phyloP scores from a whole-genome alignment of 1,140 invertebrate genomes.

The Eriosoma lanigerum region DNA sequence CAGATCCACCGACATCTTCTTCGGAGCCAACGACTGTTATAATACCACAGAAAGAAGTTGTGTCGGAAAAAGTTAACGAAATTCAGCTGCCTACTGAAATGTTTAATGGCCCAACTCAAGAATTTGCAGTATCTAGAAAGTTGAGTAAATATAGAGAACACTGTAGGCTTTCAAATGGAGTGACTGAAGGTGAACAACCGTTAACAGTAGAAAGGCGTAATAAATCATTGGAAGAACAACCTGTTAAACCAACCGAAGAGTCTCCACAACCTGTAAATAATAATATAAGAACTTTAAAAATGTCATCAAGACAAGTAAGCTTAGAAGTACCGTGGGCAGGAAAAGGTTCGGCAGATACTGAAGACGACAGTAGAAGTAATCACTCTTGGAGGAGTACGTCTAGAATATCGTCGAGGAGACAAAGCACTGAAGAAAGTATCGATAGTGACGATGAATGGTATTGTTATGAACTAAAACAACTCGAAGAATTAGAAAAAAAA shows the following conservation, averaged over 20 bases:
- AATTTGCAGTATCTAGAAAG: constrained; percentile 81
- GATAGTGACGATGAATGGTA: constrained; percentile 94
- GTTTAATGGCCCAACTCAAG: constrained; percentile 69
- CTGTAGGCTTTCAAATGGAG: constrained; percentile 60
- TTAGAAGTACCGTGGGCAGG: constrained; percentile 73
- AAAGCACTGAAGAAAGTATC: constrained; percentile 90
- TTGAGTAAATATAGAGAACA: constrained; percentile 77
- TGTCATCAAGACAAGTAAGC: constrained; percentile 73
- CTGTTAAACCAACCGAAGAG: constrained; percentile 28
- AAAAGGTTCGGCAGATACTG: constrained; percentile 63
- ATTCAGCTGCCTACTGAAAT: constrained; percentile 61
- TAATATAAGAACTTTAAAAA: constrained; percentile 52
- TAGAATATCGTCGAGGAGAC: constrained; percentile 79
- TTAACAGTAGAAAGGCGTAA: constrained; percentile 56
- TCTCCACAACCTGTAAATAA: background rate
- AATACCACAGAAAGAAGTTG: constrained; percentile 57
- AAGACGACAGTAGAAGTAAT: constrained; percentile 81
- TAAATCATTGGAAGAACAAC: constrained; percentile 51
- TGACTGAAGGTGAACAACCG: constrained; percentile 60
- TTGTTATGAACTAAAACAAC: constrained; percentile 80
- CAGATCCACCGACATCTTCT: background rate
- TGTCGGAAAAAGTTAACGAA: constrained; percentile 58
- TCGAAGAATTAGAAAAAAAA: constrained; percentile 82
- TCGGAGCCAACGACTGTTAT: background rate
- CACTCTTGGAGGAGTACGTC: constrained; percentile 84